Evolutionary conservation across 2,888 invertebrate genomes (phyloP), one percentile per base, ranked within the genome.

Genomic region (Netelia fuscicornis): DNA sequence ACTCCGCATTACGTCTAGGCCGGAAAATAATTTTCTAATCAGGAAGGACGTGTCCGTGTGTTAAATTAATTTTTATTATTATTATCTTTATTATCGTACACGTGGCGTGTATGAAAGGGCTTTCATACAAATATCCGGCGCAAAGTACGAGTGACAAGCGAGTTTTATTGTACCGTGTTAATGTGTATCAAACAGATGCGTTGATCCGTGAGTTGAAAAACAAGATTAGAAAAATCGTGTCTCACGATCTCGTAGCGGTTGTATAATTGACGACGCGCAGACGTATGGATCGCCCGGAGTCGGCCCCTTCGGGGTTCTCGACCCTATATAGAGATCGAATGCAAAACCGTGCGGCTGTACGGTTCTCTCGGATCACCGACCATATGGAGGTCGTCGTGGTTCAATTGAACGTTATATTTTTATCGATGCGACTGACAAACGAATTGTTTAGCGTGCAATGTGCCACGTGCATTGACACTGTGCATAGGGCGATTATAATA

Each of bases 11-110:
- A 67, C 62, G 68, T 44, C n/a, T 58, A 74, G 67, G 83, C 83
- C 83, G 78, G 83, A 83, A 79, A 83, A 83, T 83, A 83, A 83
- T 79, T 79, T 83, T 75, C 75, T 79, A 83, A 79, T 83, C 83
- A 70, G 56, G 68, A 79, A 74, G 64, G 23, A 65, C 72, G 71
- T 72, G 62, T 64, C 17, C 52, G 56, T 52, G 81, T 72, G 79
- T 62, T 23, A 30, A 30, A 30, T 30, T 65, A 44, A 65, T 25
- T 70, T 25, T 11, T 58, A 54, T 62, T 25, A 52, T 71, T 42
- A 71, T 70, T 71, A 60, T 52, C 23, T 64, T 30, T 30, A 30
- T 30, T 30, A 70, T 52, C 60, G 72, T 72, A 77, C 30, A 78
- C 72, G 67, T 68, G 67, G 11, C 2, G 60, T 48, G 3, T 65